Conservation (phyloP, 2,888 invertebrate genomes). For the Tipula confusa region DNA sequence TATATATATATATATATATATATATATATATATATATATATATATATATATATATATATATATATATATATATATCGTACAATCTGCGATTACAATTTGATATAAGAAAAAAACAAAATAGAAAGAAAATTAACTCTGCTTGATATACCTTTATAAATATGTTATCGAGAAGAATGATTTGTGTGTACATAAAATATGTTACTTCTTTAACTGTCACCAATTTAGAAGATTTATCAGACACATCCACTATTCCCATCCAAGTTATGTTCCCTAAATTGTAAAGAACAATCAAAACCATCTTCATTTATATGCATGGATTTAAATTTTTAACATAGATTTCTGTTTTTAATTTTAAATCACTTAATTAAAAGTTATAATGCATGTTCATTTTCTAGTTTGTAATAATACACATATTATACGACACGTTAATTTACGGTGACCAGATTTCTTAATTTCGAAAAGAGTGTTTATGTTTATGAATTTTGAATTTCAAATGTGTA, state of each 20-base stretch:
- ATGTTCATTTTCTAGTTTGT: slow-evolving; percentile 12
- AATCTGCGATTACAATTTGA: background rate
- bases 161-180: background rate
- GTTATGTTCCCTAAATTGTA: background rate
- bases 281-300: background rate
- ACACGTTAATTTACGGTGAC: no score
- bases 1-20: no score
- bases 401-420: background rate
- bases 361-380: slow-evolving; percentile 12
- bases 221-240: background rate
- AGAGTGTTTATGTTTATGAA: no score
- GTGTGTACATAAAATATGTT: background rate
- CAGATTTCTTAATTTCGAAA: no score
- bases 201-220: background rate
- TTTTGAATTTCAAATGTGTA: no score
- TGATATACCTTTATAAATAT: background rate
- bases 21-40: no score
- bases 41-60: no score
- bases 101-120: background rate
- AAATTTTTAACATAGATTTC: background rate
- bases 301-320: background rate
- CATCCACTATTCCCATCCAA: background rate
- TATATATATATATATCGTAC: background rate
- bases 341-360: background rate
- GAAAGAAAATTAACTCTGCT: background rate